Evolutionary conservation across 2,888 invertebrate genomes (phyloP).

Genomic region (Melipona bicolor): DNA sequence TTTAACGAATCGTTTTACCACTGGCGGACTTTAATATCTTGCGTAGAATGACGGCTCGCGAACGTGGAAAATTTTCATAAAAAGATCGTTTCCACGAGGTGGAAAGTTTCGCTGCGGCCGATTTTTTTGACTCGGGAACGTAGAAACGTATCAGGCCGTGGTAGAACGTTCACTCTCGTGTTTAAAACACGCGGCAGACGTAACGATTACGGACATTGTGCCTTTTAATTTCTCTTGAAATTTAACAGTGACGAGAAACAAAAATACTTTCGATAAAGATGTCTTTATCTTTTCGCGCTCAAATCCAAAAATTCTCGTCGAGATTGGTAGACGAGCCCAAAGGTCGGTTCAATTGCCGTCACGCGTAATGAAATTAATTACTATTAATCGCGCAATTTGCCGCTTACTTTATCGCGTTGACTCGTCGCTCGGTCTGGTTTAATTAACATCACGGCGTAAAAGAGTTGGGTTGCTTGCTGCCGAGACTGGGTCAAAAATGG

Average conservation of each 20-base stretch:
- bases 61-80: not conserved
- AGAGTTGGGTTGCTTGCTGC: constrained; percentile 15
- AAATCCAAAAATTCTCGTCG: not conserved
- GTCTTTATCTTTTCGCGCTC: not conserved
- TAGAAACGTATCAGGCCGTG: not conserved
- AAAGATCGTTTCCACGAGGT: not conserved
- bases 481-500: constrained; percentile 38
- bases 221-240: no score
- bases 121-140: not conserved
- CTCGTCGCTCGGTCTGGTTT: constrained; percentile 4
- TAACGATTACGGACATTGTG: no score
- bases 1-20: constrained; percentile 1
- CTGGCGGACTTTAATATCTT: not conserved
- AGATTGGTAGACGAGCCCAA: not conserved
- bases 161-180: no score
- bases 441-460: constrained; percentile 41
- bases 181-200: no score
- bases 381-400: not conserved
- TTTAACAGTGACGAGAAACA: no score
- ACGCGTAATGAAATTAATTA: constrained; percentile 23
- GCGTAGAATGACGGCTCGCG: not conserved
- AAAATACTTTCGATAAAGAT: no score
- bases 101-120: no score
- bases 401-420: constrained; percentile 17
- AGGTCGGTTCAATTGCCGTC: constrained; percentile 18